Evolutionary conservation across 2,888 invertebrate genomes (phyloP).

Genomic region (Perizoma affinitatum): DNA sequence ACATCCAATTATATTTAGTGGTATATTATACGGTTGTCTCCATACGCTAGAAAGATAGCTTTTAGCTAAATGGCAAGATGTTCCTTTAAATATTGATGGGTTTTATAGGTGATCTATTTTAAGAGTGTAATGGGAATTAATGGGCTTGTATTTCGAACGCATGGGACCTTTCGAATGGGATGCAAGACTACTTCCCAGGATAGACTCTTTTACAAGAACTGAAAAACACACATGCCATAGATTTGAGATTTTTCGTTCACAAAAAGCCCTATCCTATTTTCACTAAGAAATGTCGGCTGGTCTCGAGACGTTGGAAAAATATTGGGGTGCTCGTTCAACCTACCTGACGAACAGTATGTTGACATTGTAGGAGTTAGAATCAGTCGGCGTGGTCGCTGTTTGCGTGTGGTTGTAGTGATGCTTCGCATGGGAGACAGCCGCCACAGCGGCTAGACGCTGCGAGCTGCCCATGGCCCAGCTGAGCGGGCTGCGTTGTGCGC

Average conservation of each 20-base stretch:
- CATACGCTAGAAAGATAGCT: conserved; percentile 27
- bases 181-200: too few relatives aligned
- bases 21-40: neutral
- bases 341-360: conserved; percentile 92
- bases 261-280: too few relatives aligned
- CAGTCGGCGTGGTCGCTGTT: conserved; percentile 64
- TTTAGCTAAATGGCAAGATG: conserved; percentile 25
- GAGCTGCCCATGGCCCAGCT: conserved; percentile 87
- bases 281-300: too few relatives aligned
- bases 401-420: conserved; percentile 78
- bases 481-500: conserved; percentile 80
- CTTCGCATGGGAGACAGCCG: conserved; percentile 75
- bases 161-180: too few relatives aligned
- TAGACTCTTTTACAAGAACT: too few relatives aligned
- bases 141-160: too few relatives aligned
- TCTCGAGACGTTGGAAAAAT: too few relatives aligned
- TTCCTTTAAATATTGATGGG: conserved; percentile 2
- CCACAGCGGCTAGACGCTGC: conserved; percentile 85
- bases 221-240: too few relatives aligned
- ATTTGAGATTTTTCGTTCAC: too few relatives aligned
- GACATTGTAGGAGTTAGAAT: conserved; percentile 66
- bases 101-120: conserved; percentile 22
- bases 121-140: conserved; percentile 10
- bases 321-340: conserved; percentile 53
- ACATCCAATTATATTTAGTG: too few relatives aligned